A percentile compares a stretch with the other conserved stretches of the same genome.
Evolutionary conservation across 2,888 invertebrate genomes (phyloP).

Genomic region (Spialia ferax): DNA sequence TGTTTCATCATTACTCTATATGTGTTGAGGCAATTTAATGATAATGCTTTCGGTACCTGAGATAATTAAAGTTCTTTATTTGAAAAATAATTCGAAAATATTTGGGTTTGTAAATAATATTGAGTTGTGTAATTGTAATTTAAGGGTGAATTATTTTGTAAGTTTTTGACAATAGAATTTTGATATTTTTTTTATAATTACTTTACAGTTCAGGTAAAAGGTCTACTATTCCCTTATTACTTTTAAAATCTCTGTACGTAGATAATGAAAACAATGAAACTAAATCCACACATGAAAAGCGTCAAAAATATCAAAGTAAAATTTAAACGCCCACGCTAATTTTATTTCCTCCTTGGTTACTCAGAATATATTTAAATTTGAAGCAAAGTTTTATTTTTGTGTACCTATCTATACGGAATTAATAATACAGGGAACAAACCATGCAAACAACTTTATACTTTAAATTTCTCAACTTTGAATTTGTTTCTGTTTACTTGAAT

Average conservation of each 20-base stretch:
- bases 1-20: slow-evolving; percentile 62
- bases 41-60: slow-evolving; percentile 66
- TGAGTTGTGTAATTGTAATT: too few species aligned
- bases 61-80: background rate
- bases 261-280: too few species aligned
- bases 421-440: background rate
- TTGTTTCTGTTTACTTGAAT: background rate
- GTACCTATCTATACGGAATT: background rate
- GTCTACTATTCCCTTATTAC: too few species aligned
- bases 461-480: background rate
- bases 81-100: background rate
- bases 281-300: too few species aligned
- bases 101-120: background rate
- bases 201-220: too few species aligned
- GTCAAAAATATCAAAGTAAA: too few species aligned
- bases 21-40: slow-evolving; percentile 50
- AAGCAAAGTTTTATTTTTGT: background rate
- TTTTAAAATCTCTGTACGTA: too few species aligned
- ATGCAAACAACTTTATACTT: background rate
- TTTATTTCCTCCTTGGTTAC: too few species aligned
- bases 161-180: too few species aligned
- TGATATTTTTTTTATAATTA: too few species aligned
- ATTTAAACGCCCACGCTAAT: too few species aligned
- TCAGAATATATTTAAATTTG: too few species aligned
- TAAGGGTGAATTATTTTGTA: background rate